These are phyloP conservation scores for Diabrotica undecimpunctata DNA, from an alignment of 1,140 invertebrate genomes.

Conservation along the genomic window DNA sequence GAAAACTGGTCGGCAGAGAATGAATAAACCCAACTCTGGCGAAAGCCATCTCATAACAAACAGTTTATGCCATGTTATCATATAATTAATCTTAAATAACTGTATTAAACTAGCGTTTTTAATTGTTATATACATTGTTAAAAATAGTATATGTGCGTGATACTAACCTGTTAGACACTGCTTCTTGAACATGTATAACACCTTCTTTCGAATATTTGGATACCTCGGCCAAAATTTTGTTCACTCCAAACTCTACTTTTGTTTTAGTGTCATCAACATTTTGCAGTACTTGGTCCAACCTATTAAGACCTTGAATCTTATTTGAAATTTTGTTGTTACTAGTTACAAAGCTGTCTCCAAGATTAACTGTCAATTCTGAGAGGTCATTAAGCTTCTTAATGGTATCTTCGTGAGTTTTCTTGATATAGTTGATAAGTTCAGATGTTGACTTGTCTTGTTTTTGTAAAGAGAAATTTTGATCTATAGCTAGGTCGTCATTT, in stretches of 20 bases:
- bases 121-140: too few species aligned
- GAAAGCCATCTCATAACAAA: too few species aligned
- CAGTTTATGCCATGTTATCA: too few species aligned
- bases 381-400: slow-evolving; percentile 53
- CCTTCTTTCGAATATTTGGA: slow-evolving; percentile 66
- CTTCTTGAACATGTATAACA: slow-evolving; percentile 62
- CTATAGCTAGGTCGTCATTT: slow-evolving; percentile 32
- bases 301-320: slow-evolving; percentile 59
- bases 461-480: slow-evolving; percentile 30
- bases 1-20: too few species aligned
- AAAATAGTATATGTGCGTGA: not conserved
- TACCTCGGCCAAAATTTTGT: slow-evolving; percentile 78
- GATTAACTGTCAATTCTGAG: slow-evolving; percentile 52
- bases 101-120: too few species aligned
- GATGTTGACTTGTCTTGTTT: slow-evolving; percentile 26
- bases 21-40: too few species aligned
- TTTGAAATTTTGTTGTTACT: slow-evolving; percentile 54
- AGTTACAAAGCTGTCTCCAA: slow-evolving; percentile 54
- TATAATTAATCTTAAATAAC: too few species aligned
- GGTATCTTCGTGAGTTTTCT: slow-evolving; percentile 50
- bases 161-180: slow-evolving; percentile 59
- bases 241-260: slow-evolving; percentile 77
- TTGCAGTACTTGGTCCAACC: slow-evolving; percentile 71
- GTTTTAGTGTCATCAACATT: slow-evolving; percentile 80
- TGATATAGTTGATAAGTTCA: slow-evolving; percentile 40